These are phyloP conservation scores for Salvelinus alpinus DNA, from an alignment of 2,113 vertebrate species.

Conservation along the genomic window DNA sequence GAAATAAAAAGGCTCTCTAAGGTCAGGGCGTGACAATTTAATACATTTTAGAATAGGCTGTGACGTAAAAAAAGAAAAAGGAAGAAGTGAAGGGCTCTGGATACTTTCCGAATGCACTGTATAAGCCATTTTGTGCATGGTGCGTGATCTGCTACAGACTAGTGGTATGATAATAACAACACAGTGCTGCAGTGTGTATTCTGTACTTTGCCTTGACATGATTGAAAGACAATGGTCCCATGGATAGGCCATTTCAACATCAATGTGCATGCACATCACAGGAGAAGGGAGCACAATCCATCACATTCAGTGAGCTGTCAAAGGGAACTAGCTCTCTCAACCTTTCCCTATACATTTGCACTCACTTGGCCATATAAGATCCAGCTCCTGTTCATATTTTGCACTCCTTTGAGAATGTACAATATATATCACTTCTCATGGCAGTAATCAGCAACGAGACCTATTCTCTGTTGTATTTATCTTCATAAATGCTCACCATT, in stretches of 20 bases:
- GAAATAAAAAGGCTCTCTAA: too few relatives aligned
- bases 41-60: too few relatives aligned
- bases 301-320: slow-evolving; percentile 73
- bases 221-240: slow-evolving; percentile 76
- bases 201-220: slow-evolving; percentile 74
- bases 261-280: slow-evolving; percentile 76
- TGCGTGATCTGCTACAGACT: slow-evolving; percentile 41
- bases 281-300: slow-evolving; percentile 71
- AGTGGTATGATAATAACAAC: slow-evolving; percentile 61
- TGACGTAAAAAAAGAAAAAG: too few relatives aligned
- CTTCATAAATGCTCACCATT: background rate
- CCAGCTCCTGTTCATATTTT: slow-evolving; percentile 46
- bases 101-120: too few relatives aligned
- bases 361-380: slow-evolving; percentile 56
- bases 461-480: background rate
- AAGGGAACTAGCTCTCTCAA: slow-evolving; percentile 45
- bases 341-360: slow-evolving; percentile 49
- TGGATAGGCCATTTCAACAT: slow-evolving; percentile 74
- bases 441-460: background rate
- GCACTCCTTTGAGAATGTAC: background rate
- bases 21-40: too few relatives aligned
- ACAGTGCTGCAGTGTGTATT: slow-evolving; percentile 59
- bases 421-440: background rate
- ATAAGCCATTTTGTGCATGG: slow-evolving; percentile 31
- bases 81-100: too few relatives aligned